phyloP scores from a whole-genome alignment of 92 coral and sea anemone species.

The Bergia sp. region DNA sequence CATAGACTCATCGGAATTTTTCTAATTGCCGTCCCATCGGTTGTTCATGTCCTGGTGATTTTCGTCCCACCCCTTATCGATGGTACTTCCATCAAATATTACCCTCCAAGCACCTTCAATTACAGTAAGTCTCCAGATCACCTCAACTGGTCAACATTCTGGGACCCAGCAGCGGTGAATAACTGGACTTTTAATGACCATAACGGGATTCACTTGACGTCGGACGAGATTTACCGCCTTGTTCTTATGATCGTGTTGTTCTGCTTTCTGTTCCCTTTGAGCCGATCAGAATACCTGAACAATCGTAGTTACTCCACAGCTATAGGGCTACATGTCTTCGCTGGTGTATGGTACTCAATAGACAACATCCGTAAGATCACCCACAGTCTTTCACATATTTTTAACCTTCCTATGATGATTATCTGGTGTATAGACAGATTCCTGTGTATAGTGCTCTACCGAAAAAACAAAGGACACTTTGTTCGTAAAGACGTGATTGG shows the following conservation, averaged over 20 bases:
- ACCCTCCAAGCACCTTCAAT: conserved; percentile 61
- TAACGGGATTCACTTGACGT: conserved; percentile 55
- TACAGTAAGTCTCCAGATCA: conserved; percentile 51
- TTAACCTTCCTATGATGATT: conserved; percentile 54
- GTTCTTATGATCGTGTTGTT: conserved; percentile 53
- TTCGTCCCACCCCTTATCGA: conserved; percentile 61
- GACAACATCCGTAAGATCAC: conserved; percentile 64
- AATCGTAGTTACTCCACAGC: conserved; percentile 59
- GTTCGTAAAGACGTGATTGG: conserved; percentile 50
- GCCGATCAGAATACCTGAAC: conserved; percentile 60
- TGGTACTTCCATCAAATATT: conserved; percentile 53
- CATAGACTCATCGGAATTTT: conserved; percentile 60
- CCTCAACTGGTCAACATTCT: conserved; percentile 54
- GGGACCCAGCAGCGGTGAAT: conserved; percentile 66
- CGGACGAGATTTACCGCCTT: conserved; percentile 62
- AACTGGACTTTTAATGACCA: conserved; percentile 61
- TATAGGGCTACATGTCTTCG: conserved; percentile 53
- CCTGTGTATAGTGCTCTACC: conserved; percentile 48
- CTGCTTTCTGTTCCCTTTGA: conserved; percentile 61
- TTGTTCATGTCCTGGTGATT: conserved; percentile 62
- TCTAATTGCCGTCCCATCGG: conserved; percentile 58
- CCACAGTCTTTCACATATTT: conserved; percentile 56
- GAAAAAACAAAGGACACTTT: conserved; percentile 43
- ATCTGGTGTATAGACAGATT: conserved; percentile 60
- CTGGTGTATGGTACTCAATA: conserved; percentile 61